These are phyloP conservation scores for Drosophila siamana DNA, from an alignment of 2,888 invertebrate species.

Conservation along the genomic window DNA sequence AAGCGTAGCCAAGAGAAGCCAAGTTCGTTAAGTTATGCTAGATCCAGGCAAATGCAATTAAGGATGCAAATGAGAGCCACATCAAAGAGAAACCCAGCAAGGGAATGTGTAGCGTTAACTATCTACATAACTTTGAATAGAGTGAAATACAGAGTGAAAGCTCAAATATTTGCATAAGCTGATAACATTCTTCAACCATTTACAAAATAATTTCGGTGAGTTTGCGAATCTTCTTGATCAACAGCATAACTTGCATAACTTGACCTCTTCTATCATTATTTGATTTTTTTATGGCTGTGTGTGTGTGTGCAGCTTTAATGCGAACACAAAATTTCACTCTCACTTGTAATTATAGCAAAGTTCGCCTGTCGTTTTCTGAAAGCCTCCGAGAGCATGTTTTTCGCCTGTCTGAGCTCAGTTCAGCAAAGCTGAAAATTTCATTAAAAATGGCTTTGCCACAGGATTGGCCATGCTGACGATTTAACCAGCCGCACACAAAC, in stretches of 20 bases:
- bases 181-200: not conserved
- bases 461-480: constrained; percentile 13
- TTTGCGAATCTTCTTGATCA: not conserved
- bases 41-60: constrained; percentile 27
- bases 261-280: constrained; percentile 3
- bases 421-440: constrained; percentile 66
- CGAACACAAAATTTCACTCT: constrained; percentile 25
- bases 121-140: not conserved
- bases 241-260: no score
- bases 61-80: not conserved
- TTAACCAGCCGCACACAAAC: constrained; percentile 35
- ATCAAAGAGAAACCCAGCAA: not conserved
- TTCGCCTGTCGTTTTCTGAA: constrained; percentile 43
- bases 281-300: no score
- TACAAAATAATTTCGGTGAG: not conserved
- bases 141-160: not conserved
- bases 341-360: constrained; percentile 44
- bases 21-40: constrained; percentile 29
- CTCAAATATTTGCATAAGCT: not conserved
- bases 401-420: constrained; percentile 53
- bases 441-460: constrained; percentile 50
- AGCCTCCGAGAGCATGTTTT: constrained; percentile 37
- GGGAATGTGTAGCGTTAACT: not conserved
- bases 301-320: constrained; percentile 6
- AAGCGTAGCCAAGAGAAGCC: no score